Conservation (phyloP, 2,888 invertebrate species). For the Melanostoma scalare region DNA sequence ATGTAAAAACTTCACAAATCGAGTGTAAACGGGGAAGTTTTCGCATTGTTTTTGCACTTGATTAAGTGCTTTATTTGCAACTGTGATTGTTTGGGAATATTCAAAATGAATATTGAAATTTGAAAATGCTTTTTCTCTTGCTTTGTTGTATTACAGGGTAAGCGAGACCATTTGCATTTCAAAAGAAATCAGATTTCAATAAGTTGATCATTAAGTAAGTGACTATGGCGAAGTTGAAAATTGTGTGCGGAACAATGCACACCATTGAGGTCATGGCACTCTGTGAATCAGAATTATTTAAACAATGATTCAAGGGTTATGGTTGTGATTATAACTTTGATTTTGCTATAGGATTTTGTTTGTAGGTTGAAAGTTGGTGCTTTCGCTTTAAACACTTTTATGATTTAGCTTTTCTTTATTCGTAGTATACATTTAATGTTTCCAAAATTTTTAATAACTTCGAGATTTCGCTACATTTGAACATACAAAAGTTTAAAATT, state of each 20-base stretch:
- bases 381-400: too few relatives aligned
- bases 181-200: conserved; percentile 47
- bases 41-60: conserved; percentile 66
- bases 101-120: conserved; percentile 63
- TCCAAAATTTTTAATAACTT: too few relatives aligned
- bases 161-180: conserved; percentile 23
- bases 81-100: conserved; percentile 59
- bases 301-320: too few relatives aligned
- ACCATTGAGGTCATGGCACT: conserved; percentile 11
- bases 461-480: too few relatives aligned
- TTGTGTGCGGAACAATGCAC: neutral
- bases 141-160: neutral
- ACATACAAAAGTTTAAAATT: too few relatives aligned
- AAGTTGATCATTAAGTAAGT: conserved; percentile 20
- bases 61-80: conserved; percentile 73
- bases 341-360: too few relatives aligned
- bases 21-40: conserved; percentile 64
- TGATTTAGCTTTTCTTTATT: too few relatives aligned
- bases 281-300: too few relatives aligned
- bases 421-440: too few relatives aligned
- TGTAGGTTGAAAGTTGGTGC: too few relatives aligned
- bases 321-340: too few relatives aligned
- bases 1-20: conserved; percentile 67
- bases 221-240: neutral
- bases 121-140: conserved; percentile 24